Percentiles rank a stretch among this genome's conserved stretches.
These are phyloP conservation scores for Trissonchulus sp. DNA, from an alignment of 2,888 invertebrate species.

Conservation along the genomic window DNA sequence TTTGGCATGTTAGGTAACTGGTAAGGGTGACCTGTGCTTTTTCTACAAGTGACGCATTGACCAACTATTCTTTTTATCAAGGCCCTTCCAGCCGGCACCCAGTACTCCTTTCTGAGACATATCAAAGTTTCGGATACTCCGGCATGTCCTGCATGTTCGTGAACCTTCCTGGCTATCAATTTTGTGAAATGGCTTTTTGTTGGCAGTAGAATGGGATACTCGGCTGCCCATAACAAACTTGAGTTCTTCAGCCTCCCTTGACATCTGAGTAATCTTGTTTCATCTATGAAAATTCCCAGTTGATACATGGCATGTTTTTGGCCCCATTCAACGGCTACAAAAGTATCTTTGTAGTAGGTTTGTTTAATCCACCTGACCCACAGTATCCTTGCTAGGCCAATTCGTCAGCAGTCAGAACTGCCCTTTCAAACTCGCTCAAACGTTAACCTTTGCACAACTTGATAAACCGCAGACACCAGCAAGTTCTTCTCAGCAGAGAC, in stretches of 20 bases:
- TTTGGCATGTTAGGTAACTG: neutral
- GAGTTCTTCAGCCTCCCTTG: neutral
- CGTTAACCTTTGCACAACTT: no score
- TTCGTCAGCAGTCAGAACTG: no score
- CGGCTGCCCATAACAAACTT: neutral
- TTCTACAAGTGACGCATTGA: neutral
- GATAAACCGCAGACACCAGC: no score
- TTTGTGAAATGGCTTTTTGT: neutral
- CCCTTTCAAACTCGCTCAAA: no score
- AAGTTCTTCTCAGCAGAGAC: no score
- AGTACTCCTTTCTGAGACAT: neutral
- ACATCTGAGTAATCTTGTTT: neutral
- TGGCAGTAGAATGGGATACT: neutral
- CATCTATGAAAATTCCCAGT: neutral
- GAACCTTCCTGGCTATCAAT: neutral
- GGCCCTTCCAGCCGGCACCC: neutral
- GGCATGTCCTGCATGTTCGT: neutral
- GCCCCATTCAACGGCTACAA: no score
- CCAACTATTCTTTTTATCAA: neutral
- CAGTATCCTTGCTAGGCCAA: no score
- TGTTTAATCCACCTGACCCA: no score
- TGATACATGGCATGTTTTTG: no score
- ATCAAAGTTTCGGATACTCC: neutral
- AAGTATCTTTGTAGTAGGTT: no score
- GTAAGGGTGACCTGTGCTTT: neutral